A percentile compares a stretch with the other conserved stretches of the same genome.
Evolutionary conservation across 2,113 vertebrate genomes (phyloP).

Genomic region (Ovis aries): ARS-UI_Ramb_v3.0 NC_056054.1:12560501-12561000

Average conservation of each 20-base stretch:
- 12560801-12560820: not conserved
- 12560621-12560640: conserved; percentile 89
- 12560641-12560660: conserved; percentile 94
- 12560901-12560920: not conserved
- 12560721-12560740: not conserved
- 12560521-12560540: not conserved
- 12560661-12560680: conserved; percentile 95
- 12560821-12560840: not conserved
- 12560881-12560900: not conserved
- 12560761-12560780: not conserved
- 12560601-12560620: not conserved
- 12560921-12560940: not conserved
- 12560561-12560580: not conserved
- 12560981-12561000: not conserved
- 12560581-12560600: not conserved
- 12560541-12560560: not conserved
- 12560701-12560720: conserved; percentile 38
- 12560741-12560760: not conserved
- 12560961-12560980: not conserved
- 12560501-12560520: not conserved
- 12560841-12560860: not conserved
- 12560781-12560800: not conserved
- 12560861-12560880: not conserved
- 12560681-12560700: conserved; percentile 95
- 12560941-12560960: not conserved